Conservation (phyloP, 30 jellyfish, hydroid and myxozoan genomes). For the Sanderia malayensis region DNA sequence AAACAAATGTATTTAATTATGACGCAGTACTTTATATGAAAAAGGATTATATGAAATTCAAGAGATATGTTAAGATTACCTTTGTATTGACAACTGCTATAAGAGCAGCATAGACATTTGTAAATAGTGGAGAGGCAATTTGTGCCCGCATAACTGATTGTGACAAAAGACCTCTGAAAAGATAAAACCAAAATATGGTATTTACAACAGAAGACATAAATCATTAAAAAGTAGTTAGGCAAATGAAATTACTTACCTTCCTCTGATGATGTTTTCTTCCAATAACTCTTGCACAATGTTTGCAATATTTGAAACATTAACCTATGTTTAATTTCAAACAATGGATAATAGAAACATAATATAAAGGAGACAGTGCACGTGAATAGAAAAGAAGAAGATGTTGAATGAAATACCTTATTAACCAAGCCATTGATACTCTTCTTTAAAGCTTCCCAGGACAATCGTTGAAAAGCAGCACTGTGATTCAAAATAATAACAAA, state of each 20-base stretch:
- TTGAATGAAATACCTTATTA: constrained; percentile 70
- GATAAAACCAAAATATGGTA: not conserved
- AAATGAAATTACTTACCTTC: constrained; percentile 52
- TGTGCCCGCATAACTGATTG: constrained; percentile 98
- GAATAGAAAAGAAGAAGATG: no score
- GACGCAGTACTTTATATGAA: no score
- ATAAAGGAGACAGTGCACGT: no score
- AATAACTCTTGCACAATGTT: constrained; percentile 86
- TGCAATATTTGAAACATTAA: constrained; percentile 87
- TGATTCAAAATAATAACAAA: not conserved
- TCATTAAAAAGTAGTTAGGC: no score
- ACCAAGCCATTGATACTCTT: constrained; percentile 97
- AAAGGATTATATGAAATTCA: not conserved
- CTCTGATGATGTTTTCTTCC: constrained; percentile 93
- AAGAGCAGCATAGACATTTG: constrained; percentile 96
- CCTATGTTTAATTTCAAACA: no score
- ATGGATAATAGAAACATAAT: no score
- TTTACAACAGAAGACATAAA: not conserved
- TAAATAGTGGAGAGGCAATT: constrained; percentile 93
- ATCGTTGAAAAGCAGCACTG: constrained; percentile 93
- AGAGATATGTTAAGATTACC: constrained; percentile 38
- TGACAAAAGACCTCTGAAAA: constrained; percentile 85
- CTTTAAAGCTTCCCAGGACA: constrained; percentile 99
- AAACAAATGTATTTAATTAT: constrained; percentile 5
- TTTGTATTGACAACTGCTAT: constrained; percentile 92